Base-by-base conservation (phyloP, 2,888 invertebrate genomes). In the Stenurella melanura region DNA sequence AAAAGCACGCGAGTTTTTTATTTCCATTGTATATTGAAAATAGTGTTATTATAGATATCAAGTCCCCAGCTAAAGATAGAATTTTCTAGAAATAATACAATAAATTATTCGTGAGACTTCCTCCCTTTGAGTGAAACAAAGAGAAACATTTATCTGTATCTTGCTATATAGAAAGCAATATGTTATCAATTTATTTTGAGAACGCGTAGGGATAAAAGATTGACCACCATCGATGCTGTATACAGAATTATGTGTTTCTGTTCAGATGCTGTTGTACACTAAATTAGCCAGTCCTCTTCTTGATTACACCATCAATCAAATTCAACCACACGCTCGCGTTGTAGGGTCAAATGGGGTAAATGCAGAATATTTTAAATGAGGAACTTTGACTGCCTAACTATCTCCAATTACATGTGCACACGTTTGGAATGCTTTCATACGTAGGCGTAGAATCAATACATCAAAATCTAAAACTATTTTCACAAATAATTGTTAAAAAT, bases 271-370 rank as follows among this genome's bases (percentile, higher is more conserved):
- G 81, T 82, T 83, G 81, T 82, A 83, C 82, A 81, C 80, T 85
- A 83, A 83, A 84, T 83, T 83, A 83, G 80, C 83, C 78, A 83
- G 83, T 83, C 81, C 83, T 84, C 83, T 85, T 82, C 85, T 85
- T 85, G 86, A 86, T 86, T 86, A 86, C 84, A 78, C 82, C 85
- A 87, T 87, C 85, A 83, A 86, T 86, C 87, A 87, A 86, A 86
- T 85, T 86, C 85, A 85, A 84, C 85, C 85, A 81, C 86, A 86
- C 84, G 84, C 85, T 79, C 69, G 67, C 75, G 64, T 38, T 60
- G 61, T 73, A 50, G 77, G 74, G 79, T 77, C 70, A 71, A 72
- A 64, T 72, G 58, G 78, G 75, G 72, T 58, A 79, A 74, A 75
- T 79, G 73, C 70, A 76, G 77, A 77, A 79, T 79, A 77, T 73